Percentiles rank a stretch among this genome's conserved stretches.
These are phyloP conservation scores for Mayetiola destructor DNA, from an alignment of 2,888 invertebrate genomes.

Conservation along the genomic window DNA sequence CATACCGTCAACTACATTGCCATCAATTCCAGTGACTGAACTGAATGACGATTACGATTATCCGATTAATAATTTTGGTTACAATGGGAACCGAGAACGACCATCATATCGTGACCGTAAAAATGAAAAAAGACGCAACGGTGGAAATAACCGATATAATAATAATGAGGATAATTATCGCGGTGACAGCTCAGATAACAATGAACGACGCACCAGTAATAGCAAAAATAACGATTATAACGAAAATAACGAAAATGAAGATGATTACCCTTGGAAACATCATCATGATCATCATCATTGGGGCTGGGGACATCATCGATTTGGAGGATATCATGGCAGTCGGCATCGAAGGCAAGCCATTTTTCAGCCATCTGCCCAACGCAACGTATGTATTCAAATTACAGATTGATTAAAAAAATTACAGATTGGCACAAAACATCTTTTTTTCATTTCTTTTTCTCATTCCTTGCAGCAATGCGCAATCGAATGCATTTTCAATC, in stretches of 20 bases:
- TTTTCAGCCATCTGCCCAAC: too few relatives aligned
- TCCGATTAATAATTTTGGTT: background rate
- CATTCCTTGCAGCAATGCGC: background rate
- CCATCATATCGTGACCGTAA: background rate
- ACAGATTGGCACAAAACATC: background rate
- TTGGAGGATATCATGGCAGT: background rate
- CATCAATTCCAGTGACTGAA: background rate
- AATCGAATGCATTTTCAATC: constrained; percentile 7
- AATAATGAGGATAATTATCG: too few relatives aligned
- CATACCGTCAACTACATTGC: background rate
- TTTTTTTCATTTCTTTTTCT: background rate
- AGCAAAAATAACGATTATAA: background rate
- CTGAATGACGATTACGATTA: background rate
- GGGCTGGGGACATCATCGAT: background rate
- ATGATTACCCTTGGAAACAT: background rate
- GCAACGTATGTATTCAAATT: background rate
- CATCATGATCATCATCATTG: background rate
- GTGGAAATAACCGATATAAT: background rate
- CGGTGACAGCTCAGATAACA: too few relatives aligned
- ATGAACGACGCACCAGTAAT: background rate
- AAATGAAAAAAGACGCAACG: background rate
- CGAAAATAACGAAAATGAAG: background rate
- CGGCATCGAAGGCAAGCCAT: background rate
- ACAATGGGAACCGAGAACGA: background rate
- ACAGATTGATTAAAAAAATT: background rate